phyloP scores from a whole-genome alignment of 2,888 invertebrate genomes.

The Dryobota labecula region DNA sequence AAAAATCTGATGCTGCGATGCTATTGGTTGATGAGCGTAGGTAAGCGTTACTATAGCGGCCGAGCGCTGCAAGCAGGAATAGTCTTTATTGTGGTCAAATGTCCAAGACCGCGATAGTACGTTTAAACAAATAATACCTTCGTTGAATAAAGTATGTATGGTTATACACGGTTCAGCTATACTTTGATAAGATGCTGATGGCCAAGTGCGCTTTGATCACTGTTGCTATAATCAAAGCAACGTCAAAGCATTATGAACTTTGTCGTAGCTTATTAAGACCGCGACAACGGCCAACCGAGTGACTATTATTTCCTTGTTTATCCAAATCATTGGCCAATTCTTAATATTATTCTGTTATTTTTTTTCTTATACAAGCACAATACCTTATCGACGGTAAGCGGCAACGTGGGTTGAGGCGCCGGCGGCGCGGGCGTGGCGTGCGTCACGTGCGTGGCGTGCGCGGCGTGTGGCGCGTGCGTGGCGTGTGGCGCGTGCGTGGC shows the following conservation, averaged over 20 bases:
- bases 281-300: not conserved
- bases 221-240: not conserved
- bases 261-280: not conserved
- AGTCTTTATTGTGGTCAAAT: no score
- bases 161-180: no score
- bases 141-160: no score
- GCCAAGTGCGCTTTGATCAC: no score
- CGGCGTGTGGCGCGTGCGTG: constrained; percentile 8
- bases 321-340: not conserved
- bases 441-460: constrained; percentile 26
- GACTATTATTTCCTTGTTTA: not conserved
- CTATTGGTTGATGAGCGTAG: no score
- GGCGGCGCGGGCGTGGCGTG: constrained; percentile 51
- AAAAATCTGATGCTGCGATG: no score
- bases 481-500: constrained; percentile 12
- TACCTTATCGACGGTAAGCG: constrained; percentile 88
- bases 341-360: no score
- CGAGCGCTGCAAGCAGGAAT: no score
- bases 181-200: not conserved
- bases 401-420: constrained; percentile 74
- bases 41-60: no score
- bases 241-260: not conserved
- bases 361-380: not conserved
- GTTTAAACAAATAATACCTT: no score
- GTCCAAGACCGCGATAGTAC: no score